Evolutionary conservation across 2,888 invertebrate species (phyloP), one percentile per base, ranked within the genome.

Genomic region (Incurvaria masculella): DNA sequence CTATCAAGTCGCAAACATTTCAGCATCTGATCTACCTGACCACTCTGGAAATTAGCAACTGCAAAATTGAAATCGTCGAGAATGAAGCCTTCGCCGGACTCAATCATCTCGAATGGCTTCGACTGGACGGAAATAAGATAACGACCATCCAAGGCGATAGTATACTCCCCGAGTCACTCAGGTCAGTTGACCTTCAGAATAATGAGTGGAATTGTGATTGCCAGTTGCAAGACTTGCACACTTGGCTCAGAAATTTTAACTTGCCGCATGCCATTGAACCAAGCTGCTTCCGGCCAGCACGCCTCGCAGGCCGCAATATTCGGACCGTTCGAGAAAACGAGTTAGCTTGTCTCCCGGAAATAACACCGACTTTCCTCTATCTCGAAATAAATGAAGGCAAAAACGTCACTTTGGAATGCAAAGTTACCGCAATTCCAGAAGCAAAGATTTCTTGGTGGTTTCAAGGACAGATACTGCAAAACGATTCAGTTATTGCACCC

Each of bases 171-270:
- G 85, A 85, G 52, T 84, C 85, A 44, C 73, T 94, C 56, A 86
- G 89, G 58, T 91, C 90, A 49, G 83, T 94, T 50, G 87, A 89
- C 60, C 73, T 94, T 56, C 88, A 93, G 65, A 88, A 87, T 65
- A 94, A 94, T 80, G 88, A 89, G 55, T 94, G 94, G 94, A 82
- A 85, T 57, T 94, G 94, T 69, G 91, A 94, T 69, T 94, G 94
- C 68, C 83, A 86, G 57, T 79, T 94, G 61, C 75, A 87, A 56
- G 86, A 89, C 59, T 73, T 94, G 61, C 86, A 90, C 62, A 72
- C 81, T 53, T 94, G 93, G 92, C 80, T 94, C 59, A 79, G 81
- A 55, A 84, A 84, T 62, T 87, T 87, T 63, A 88, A 87, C 61
- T 86, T 89, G 56, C 89, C 91, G 8, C 87, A 89, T 62, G 82